Conservation (phyloP, 1,140 invertebrate species). For the Lasioglossum baleicum region DNA sequence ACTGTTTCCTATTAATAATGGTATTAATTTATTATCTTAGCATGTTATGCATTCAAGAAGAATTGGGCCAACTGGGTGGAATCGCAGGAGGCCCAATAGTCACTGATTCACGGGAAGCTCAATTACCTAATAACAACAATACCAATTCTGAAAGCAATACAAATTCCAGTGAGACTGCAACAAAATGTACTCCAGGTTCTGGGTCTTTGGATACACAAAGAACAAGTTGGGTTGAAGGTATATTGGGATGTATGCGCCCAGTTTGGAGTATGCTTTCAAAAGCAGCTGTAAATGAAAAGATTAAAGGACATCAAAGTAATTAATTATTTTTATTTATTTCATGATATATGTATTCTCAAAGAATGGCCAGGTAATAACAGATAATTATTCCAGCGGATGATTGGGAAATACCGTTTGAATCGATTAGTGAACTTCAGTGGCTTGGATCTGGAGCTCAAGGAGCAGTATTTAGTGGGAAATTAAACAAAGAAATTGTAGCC, state of each 20-base stretch:
- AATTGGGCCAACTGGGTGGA: conserved; percentile 81
- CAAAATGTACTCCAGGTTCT: conserved; percentile 70
- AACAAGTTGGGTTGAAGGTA: conserved; percentile 88
- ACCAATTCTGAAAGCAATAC: conserved; percentile 71
- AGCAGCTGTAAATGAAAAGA: conserved; percentile 84
- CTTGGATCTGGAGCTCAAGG: conserved; percentile 97
- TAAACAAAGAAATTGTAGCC: conserved; percentile 92
- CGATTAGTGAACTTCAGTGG: conserved; percentile 94
- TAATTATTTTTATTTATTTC: conserved; percentile 27
- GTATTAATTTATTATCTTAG: conserved; percentile 74
- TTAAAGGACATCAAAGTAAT: conserved; percentile 82
- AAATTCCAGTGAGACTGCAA: conserved; percentile 69
- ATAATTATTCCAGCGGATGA: conserved; percentile 81
- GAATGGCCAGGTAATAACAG: background rate
- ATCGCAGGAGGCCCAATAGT: conserved; percentile 71
- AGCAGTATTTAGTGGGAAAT: conserved; percentile 94
- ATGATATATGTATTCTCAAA: conserved; percentile 1
- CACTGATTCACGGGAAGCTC: conserved; percentile 69
- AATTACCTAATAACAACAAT: conserved; percentile 74
- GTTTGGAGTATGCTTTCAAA: conserved; percentile 92
- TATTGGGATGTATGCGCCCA: conserved; percentile 92
- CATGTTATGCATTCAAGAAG: conserved; percentile 85
- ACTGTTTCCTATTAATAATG: background rate
- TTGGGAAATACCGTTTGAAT: conserved; percentile 97
- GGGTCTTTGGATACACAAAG: conserved; percentile 79